phyloP scores from a whole-genome alignment of 2,113 vertebrate genomes.

The Sapayoa aenigma region DNA sequence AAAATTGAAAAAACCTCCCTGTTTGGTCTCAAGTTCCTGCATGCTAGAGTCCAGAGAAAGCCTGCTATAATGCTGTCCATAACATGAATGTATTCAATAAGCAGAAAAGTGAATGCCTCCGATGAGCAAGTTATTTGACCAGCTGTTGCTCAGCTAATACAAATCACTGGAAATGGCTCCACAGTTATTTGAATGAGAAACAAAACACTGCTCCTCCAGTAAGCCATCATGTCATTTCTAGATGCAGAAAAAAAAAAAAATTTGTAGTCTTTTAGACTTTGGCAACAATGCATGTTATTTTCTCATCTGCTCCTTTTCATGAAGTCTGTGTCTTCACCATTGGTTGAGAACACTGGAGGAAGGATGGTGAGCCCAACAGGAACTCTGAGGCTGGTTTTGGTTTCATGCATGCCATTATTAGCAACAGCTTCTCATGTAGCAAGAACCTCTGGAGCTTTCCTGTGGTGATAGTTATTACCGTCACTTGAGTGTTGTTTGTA shows the following conservation, averaged over 20 bases:
- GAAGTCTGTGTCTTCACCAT: neutral
- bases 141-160: neutral
- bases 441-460: neutral
- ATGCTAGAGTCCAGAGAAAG: neutral
- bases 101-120: neutral
- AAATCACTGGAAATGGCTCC: neutral
- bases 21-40: neutral
- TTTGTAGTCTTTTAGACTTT: neutral
- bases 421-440: neutral
- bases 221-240: neutral
- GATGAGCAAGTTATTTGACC: neutral
- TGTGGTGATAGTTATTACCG: neutral
- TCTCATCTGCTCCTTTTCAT: neutral
- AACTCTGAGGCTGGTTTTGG: neutral
- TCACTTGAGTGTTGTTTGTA: neutral
- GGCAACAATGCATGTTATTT: neutral
- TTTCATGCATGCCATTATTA: neutral
- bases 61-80: accelerated
- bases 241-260: neutral
- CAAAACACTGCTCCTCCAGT: neutral
- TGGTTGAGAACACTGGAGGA: neutral
- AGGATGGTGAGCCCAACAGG: neutral
- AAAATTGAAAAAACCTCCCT: neutral
- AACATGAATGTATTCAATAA: neutral
- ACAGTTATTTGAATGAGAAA: neutral